Percentiles rank a stretch among this genome's conserved stretches.
These are phyloP conservation scores for Cyprinodon variegatus DNA, from an alignment of 2,113 vertebrate genomes.

Conservation along the genomic window DNA sequence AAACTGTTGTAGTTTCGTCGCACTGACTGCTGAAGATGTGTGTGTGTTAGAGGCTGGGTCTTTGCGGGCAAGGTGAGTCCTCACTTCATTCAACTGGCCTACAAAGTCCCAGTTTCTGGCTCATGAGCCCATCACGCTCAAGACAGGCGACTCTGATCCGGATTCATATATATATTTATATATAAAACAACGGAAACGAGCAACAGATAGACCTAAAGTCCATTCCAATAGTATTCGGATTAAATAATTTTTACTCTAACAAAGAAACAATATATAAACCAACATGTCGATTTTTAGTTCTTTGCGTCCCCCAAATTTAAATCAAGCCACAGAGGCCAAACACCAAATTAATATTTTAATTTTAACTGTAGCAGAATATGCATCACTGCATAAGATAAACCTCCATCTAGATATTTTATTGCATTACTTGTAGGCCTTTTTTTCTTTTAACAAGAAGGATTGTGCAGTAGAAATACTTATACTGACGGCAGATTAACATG, in stretches of 20 bases:
- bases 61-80: slow-evolving; percentile 98
- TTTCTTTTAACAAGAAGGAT: not conserved
- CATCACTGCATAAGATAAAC: not conserved
- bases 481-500: not conserved
- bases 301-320: not conserved
- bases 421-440: not conserved
- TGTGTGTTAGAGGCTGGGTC: slow-evolving; percentile 91
- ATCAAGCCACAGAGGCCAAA: no score
- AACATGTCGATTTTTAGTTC: not conserved
- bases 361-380: not conserved
- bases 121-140: slow-evolving; percentile 73
- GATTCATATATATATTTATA: not conserved
- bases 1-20: slow-evolving; percentile 18
- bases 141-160: slow-evolving; percentile 1
- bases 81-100: slow-evolving; percentile 93
- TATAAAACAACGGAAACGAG: not conserved
- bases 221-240: not conserved
- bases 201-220: not conserved
- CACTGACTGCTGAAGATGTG: slow-evolving; percentile 64
- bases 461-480: not conserved
- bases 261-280: no score
- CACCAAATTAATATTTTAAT: not conserved
- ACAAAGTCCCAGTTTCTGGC: slow-evolving; percentile 98
- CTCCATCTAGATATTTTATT: not conserved
- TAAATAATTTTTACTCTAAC: not conserved